These are phyloP conservation scores for Gymnoscelis rufifasciata DNA, from an alignment of 2,888 invertebrate genomes.

Conservation along the genomic window DNA sequence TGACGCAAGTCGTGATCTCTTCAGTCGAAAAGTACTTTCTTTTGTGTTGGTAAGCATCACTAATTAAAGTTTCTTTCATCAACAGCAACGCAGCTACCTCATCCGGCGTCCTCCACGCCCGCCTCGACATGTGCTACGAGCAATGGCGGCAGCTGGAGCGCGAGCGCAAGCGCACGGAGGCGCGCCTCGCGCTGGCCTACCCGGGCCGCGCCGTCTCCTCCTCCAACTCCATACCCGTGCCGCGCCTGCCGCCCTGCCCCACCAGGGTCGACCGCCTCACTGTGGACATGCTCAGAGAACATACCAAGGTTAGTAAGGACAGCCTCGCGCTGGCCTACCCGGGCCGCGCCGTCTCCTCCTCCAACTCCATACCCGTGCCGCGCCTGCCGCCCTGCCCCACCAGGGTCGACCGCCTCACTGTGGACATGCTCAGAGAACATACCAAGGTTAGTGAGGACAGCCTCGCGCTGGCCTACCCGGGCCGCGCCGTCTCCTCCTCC, in stretches of 20 bases:
- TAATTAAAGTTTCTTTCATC: neutral
- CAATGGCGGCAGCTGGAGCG: conserved; percentile 89
- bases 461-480: conserved; percentile 87
- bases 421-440: conserved; percentile 88
- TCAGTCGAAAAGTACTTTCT: too few relatives aligned
- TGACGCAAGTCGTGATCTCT: too few relatives aligned
- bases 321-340: conserved; percentile 87
- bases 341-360: conserved; percentile 87
- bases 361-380: conserved; percentile 87
- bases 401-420: conserved; percentile 86
- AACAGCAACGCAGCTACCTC: conserved; percentile 68
- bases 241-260: conserved; percentile 87
- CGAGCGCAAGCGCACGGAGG: conserved; percentile 89
- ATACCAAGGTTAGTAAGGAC: conserved; percentile 87
- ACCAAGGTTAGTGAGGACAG: too few relatives aligned
- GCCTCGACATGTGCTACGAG: conserved; percentile 87
- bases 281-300: conserved; percentile 88
- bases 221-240: conserved; percentile 86
- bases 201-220: conserved; percentile 89
- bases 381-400: conserved; percentile 87
- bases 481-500: conserved; percentile 86
- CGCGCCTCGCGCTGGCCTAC: conserved; percentile 86
- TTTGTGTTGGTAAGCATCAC: neutral
- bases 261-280: conserved; percentile 88
- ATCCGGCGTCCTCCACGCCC: conserved; percentile 82